Conservation (phyloP, 2,113 vertebrate genomes). For the Periophthalmodon schlosseri region DNA sequence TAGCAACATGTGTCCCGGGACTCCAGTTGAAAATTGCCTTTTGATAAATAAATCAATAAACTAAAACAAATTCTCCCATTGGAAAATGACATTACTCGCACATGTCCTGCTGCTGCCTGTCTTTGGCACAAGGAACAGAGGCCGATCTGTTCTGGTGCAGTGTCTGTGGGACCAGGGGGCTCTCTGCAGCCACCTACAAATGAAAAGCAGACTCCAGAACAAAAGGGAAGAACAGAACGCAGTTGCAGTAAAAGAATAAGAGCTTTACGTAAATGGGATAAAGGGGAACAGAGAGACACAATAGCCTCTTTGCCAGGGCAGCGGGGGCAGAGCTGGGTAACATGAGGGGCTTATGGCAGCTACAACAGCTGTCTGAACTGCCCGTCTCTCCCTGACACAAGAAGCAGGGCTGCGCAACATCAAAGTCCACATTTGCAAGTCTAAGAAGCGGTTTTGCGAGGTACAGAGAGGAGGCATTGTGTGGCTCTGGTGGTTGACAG, state of each 20-base stretch:
- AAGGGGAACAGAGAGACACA: constrained; percentile 50
- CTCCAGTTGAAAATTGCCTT: background rate
- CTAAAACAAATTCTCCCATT: background rate
- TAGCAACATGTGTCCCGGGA: background rate
- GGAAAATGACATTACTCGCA: constrained; percentile 35
- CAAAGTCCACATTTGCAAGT: constrained; percentile 73
- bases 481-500: constrained; percentile 54
- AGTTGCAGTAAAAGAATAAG: constrained; percentile 23
- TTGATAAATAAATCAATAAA: constrained; percentile 12
- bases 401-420: constrained; percentile 59
- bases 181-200: constrained; percentile 61
- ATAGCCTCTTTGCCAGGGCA: constrained; percentile 52
- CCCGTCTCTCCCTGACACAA: constrained; percentile 55
- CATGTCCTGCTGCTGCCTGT: constrained; percentile 31
- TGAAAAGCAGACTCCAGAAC: constrained; percentile 71
- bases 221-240: constrained; percentile 37
- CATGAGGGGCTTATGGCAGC: constrained; percentile 56
- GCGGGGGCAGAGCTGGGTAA: constrained; percentile 55
- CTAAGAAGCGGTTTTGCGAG: constrained; percentile 66
- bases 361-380: constrained; percentile 67
- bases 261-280: constrained; percentile 30
- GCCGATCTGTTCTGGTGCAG: constrained; percentile 57
- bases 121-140: constrained; percentile 54
- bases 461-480: constrained; percentile 64
- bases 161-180: constrained; percentile 55